These are phyloP conservation scores for Hafferia zeledoni DNA, from an alignment of 2,797 vertebrate genomes.

Conservation along the genomic window DNA sequence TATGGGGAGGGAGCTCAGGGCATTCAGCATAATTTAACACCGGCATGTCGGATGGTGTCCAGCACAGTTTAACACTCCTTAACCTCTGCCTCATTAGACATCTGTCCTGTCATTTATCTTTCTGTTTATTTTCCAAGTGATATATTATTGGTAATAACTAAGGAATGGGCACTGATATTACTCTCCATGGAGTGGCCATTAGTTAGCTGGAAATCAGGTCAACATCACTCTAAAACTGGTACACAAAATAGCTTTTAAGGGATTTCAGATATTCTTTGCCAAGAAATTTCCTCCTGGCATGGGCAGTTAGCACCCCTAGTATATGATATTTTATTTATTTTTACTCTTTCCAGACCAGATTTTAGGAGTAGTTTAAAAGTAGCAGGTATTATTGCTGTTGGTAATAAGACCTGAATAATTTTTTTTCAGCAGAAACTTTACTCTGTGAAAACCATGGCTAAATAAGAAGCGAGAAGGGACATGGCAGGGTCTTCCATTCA, in stretches of 20 bases:
- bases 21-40: conserved; percentile 74
- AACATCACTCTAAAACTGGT: conserved; percentile 36
- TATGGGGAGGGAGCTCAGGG: conserved; percentile 51
- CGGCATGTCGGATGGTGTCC: conserved; percentile 63
- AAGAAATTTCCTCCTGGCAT: conserved; percentile 63
- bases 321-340: conserved; percentile 44
- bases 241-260: conserved; percentile 41
- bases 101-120: conserved; percentile 69
- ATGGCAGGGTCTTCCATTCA: neutral
- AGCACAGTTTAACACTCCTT: conserved; percentile 75
- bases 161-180: conserved; percentile 42
- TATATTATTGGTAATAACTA: conserved; percentile 66
- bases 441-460: neutral
- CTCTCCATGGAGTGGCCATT: neutral
- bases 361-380: conserved; percentile 11
- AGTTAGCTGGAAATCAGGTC: neutral
- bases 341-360: conserved; percentile 34
- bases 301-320: neutral
- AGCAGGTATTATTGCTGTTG: neutral
- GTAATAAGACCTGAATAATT: neutral
- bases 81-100: conserved; percentile 73
- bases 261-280: conserved; percentile 30
- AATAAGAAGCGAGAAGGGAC: conserved; percentile 8
- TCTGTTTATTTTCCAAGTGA: conserved; percentile 66
- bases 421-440: conserved; percentile 26